Evolutionary conservation across 1,140 invertebrate genomes (phyloP), one percentile per base, ranked within the genome.

Genomic region (Scylla paramamosain): DNA sequence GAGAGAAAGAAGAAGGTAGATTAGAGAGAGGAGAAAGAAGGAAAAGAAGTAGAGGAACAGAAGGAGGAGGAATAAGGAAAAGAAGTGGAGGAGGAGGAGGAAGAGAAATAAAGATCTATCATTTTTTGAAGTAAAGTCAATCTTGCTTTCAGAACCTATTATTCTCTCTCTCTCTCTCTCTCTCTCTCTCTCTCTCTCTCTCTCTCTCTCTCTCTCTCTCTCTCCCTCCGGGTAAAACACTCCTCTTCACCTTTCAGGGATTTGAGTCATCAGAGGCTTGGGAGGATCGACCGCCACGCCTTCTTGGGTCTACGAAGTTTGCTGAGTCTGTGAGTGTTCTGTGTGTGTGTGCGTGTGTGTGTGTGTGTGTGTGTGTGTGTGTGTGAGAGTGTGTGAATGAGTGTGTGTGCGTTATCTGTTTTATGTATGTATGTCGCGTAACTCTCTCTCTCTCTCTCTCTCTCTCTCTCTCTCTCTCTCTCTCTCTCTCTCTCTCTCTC

Each of bases 241-340:
- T 59, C 52, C 20, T 8, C 0, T 59, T 59, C 52, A 59, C 52
- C 91, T n/a, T 29, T 20, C 59, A 92, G 91, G 39, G 91, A 92
- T 31, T 29, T 92, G 31, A 92, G 91, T n/a, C 91, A 83, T 16
- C 91, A 92, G 8, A 32, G 59, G 2, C 12, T 92, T n/a, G 39
- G 7, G 52, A 92, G 82, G 28, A 20, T 92, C 59, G 39, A 59
- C 20, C 67, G n/a, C 4, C 91, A 92, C 39, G 91, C 91, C n/a
- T 92, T 92, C 91, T 2, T 92, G 29, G 91, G 91, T 0, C 67
- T 92, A 0, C 59, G 59, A 4, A 67, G 52, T 4, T 29, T 92
- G 12, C 91, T 92, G 4, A 82, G 59, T 10, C 77, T 92, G 91
- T 92, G 32, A 92, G 91, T 92, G 77, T n/a, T 59, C 52, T 59